Evolutionary conservation across 2,113 vertebrate genomes (phyloP).

Genomic region (Lepidothrix coronata): DNA sequence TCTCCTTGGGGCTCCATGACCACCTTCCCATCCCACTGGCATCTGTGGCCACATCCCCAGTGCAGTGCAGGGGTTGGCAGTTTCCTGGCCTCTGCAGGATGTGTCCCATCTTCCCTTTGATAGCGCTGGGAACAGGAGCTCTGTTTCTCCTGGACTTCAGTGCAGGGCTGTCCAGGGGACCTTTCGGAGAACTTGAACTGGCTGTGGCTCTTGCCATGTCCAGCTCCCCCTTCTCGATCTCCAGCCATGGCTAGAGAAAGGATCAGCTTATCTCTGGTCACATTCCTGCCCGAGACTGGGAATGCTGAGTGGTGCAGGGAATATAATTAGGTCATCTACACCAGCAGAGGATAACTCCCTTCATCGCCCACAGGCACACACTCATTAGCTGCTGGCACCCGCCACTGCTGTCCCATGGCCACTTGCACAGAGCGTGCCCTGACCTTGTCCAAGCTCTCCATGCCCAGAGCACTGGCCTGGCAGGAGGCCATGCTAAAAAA

Average conservation of each 20-base stretch:
- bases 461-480: neutral
- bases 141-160: neutral
- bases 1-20: neutral
- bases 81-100: rapidly evolving
- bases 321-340: neutral
- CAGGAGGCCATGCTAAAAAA: neutral
- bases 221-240: neutral
- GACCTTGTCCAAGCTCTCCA: neutral
- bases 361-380: rapidly evolving
- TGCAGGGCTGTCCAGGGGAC: neutral
- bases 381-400: neutral
- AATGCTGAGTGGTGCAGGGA: rapidly evolving
- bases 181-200: neutral
- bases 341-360: neutral
- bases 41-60: too few relatives aligned
- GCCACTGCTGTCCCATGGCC: rapidly evolving
- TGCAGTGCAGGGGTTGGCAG: neutral
- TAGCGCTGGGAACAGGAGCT: neutral
- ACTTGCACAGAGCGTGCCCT: rapidly evolving
- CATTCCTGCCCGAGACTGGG: rapidly evolving
- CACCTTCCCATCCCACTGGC: neutral
- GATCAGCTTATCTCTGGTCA: neutral
- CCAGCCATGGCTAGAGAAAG: neutral
- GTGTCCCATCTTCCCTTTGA: too few relatives aligned
- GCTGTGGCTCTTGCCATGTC: rapidly evolving